Evolutionary conservation across 2,888 invertebrate genomes (phyloP), one percentile per base, ranked within the genome.

Genomic region (Mesochorus sp.): DNA sequence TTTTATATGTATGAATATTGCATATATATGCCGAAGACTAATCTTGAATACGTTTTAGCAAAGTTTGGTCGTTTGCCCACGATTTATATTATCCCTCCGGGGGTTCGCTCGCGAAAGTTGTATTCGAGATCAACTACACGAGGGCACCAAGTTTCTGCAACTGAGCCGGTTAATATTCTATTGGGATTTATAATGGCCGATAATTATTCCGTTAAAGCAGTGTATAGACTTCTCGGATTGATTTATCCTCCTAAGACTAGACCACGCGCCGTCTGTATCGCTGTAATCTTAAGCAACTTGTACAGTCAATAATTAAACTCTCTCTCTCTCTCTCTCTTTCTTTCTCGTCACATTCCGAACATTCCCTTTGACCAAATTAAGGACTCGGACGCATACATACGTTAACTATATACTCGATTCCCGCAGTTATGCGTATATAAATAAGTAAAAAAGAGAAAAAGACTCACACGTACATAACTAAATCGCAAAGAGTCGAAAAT

Each of bases 401-500:
- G 17, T 42, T 14, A 19, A 47, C 19, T 10, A 12, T 21, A 24
- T n/a, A 57, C 3, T 14, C 19, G 34, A 12, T n/a, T 57, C 21
- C 21, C n/a, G 3, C n/a, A n/a, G n/a, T n/a, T 42, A 14, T 42
- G 2, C 6, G 6, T 42, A 6, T 14, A 42, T 42, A 14, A 14
- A 14, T 42, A 14, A 5, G 24, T 64, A 37, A 12, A 68, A 61
- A 61, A 17, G 39, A 24, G 59, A 67, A 67, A 6, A 55, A 74
- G 61, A 53, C 10, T 34, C n/a, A n/a, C n/a, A n/a, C n/a, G n/a
- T n/a, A n/a, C n/a, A n/a, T n/a, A n/a, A n/a, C n/a, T n/a, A n/a
- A n/a, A n/a, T n/a, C n/a, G 28, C 51, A 24, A 26, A 42, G 51
- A 61, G 44, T 74, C 67, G 74, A 67, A 67, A 74, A 74, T 74